Percentiles rank a stretch among this genome's conserved stretches.
phyloP scores from a whole-genome alignment of 2,888 invertebrate genomes.

The Zaprionus lineosus region DNA sequence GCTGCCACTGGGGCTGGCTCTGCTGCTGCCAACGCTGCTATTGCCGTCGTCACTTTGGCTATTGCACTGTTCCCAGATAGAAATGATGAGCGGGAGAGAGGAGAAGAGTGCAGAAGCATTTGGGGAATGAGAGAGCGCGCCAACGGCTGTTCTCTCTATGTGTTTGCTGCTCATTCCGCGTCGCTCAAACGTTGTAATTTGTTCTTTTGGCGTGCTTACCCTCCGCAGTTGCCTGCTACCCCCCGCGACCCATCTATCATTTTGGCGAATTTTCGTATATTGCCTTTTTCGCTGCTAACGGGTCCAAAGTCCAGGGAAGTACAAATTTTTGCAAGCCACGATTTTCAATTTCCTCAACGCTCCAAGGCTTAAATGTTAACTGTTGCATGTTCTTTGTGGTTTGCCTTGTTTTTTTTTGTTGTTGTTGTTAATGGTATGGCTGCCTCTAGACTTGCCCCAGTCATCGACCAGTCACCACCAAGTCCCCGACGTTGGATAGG shows the following conservation, averaged over 20 bases:
- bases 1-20: neutral
- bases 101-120: neutral
- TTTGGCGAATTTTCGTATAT: constrained; percentile 6
- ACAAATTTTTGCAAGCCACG: constrained; percentile 19
- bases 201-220: constrained; percentile 24
- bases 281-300: constrained; percentile 52
- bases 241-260: neutral
- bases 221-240: neutral
- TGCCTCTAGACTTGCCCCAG: constrained; percentile 59
- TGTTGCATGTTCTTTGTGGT: constrained; percentile 22
- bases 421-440: constrained; percentile 27
- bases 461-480: constrained; percentile 1
- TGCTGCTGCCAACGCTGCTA: neutral
- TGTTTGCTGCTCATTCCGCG: neutral
- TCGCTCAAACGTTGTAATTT: constrained; percentile 31
- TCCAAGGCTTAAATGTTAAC: constrained; percentile 9
- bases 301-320: constrained; percentile 64
- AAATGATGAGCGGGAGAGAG: neutral
- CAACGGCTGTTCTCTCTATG: constrained; percentile 34
- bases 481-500: neutral
- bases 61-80: constrained; percentile 9
- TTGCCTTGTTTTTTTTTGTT: constrained; percentile 14
- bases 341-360: constrained; percentile 23
- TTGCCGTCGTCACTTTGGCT: neutral
- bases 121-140: neutral